Evolutionary conservation across 2,113 vertebrate genomes (phyloP), one percentile per base, ranked within the genome.

Genomic region (Cettia cetti): DNA sequence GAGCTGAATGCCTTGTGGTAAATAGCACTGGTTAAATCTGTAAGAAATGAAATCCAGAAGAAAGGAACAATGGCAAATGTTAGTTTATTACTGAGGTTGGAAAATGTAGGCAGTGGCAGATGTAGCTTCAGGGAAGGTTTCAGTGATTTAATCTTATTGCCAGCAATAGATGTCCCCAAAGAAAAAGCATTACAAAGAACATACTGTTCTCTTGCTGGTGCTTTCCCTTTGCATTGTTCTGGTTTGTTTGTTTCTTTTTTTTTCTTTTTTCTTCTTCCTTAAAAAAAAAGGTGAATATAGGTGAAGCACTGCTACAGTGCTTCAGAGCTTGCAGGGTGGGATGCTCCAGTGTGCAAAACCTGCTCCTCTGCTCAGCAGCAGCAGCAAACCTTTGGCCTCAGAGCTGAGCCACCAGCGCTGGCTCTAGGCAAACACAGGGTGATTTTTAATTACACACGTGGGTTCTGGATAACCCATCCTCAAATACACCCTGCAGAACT

Each of bases 31-130:
- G 90, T 97, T 97, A 92, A 95, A 82, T 92, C 80, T 95, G 86
- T 86, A 87, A 96, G 91, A 97, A 97, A 97, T 96, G 94, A 97
- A 97, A 95, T 95, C 94, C 92, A 97, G 93, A 97, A 97, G 89
- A 97, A 96, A 96, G 10, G 94, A 96, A 97, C 95, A 96, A 96
- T 96, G 93, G 96, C 94, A 95, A 96, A 93, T 82, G 94, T 88
- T 96, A 90, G 92, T 93, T 97, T 96, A 97, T 96, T 96, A 97
- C 92, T 94, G 94, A 97, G 96, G 92, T 75, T 96, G 95, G 92
- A 97, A 97, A 97, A 97, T 96, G 95, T 90, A 96, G 94, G 93
- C 95, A 94, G 94, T 86, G 94, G 96, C 95, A 97, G 95, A 97
- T 96, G 94, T 96, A 96, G 95, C 94, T 96, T 88, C 95, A 91